Conservation (phyloP, 2,888 invertebrate genomes). For the Zygogramma bicolorata region DNA sequence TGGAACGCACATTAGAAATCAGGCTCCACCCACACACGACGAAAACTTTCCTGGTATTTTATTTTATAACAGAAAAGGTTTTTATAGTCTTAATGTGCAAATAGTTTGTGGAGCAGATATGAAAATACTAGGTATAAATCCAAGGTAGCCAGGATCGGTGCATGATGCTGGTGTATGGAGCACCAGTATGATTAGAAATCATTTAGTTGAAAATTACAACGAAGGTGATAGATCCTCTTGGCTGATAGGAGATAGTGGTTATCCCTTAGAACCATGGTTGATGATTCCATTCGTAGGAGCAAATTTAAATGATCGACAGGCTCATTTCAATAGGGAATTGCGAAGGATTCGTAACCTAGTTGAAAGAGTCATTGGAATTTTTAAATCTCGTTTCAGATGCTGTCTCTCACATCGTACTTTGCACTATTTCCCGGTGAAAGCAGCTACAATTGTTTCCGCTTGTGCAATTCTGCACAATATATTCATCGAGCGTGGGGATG, state of each 20-base stretch:
- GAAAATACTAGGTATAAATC: not conserved
- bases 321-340: not conserved
- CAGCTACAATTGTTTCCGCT: not conserved
- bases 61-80: not conserved
- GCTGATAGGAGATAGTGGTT: conserved; percentile 13
- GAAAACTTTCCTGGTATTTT: not conserved
- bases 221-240: not conserved
- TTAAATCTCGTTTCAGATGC: not conserved
- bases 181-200: not conserved
- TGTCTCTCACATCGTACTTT: not conserved
- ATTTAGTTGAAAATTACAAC: not conserved
- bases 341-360: not conserved
- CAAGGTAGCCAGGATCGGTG: not conserved
- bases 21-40: not conserved
- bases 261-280: conserved; percentile 6
- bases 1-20: not conserved
- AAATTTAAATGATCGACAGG: not conserved
- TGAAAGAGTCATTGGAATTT: not conserved
- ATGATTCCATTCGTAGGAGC: not conserved
- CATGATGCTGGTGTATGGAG: not conserved
- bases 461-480: not conserved
- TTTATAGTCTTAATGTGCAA: not conserved
- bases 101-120: not conserved
- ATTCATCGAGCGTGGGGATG: not conserved
- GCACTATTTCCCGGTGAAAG: not conserved